Evolutionary conservation across 2,113 vertebrate species (phyloP), one percentile per base, ranked within the genome.

Genomic region (Cavia aperea): DNA sequence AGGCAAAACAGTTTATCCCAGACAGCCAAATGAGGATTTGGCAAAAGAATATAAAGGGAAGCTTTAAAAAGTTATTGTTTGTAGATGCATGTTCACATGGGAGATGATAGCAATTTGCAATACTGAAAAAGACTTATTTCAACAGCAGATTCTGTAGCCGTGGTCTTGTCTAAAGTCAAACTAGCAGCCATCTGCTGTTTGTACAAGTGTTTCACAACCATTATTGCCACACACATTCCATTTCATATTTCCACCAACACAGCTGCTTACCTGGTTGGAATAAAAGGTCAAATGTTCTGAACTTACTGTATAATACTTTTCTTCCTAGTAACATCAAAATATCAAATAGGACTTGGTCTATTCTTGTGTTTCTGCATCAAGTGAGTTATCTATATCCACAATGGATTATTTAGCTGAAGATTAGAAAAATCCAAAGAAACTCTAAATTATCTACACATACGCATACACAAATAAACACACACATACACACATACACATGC

Each of bases 281-380:
- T 54, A 95, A 96, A 97, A 95, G 93, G 73, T 79, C 90, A 96
- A 97, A 95, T 88, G 95, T 92, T 96, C 97, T 96, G 79, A 97
- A 95, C 63, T 86, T 89, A 96, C 66, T 93, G 16, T 85, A 92
- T 87, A 68, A 1, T 0, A 7, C 24, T 93, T 96, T 86, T 82
- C 84, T 94, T 97, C 16, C 87, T 92, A 95, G 96, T 94, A 84
- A 46, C 39, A 86, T 43, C 4, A 95, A 81, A 94, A 95, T 51
- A 89, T 72, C 93, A 81, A 73, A 36, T 96, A 62, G 51, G 86
- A 87, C 87, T 81, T 84, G 96, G 26, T 81, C n/a, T 86, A 12
- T 58, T 75, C 82, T 89, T 91, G 7, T 72, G 21, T 82, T 95
- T 94, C 58, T 63, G 36, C 14, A 86, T 94, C 54, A 93, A 33